These are phyloP conservation scores for Acanthococcus lagerstroemiae DNA, from an alignment of 2,888 invertebrate genomes.

Conservation along the genomic window DNA sequence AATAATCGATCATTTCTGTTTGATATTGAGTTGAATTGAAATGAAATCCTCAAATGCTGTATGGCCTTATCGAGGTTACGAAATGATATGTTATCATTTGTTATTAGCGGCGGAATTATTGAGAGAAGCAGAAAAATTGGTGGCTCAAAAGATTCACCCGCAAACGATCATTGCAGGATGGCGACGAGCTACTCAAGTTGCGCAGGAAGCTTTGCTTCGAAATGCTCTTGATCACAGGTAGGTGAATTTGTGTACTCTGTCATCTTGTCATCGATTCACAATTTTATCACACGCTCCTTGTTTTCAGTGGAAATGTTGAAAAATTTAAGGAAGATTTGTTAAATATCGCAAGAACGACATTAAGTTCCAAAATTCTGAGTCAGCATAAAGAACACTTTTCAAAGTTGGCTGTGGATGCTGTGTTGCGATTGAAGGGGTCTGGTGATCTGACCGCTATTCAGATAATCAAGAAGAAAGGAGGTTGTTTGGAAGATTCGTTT, in stretches of 20 bases:
- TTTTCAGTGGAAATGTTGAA: constrained; percentile 53
- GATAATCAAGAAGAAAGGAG: constrained; percentile 84
- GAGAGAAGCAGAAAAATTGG: constrained; percentile 86
- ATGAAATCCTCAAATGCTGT: neutral
- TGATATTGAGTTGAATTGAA: neutral
- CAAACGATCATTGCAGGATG: constrained; percentile 96
- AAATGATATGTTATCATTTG: neutral
- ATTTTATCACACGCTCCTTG: neutral
- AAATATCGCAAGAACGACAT: constrained; percentile 94
- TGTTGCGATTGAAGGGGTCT: constrained; percentile 86
- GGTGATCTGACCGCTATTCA: constrained; percentile 93
- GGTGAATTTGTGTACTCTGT: neutral
- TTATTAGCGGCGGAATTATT: constrained; percentile 77
- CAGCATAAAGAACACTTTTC: constrained; percentile 97
- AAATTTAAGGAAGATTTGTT: constrained; percentile 78
- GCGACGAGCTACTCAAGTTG: constrained; percentile 76
- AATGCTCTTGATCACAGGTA: constrained; percentile 70
- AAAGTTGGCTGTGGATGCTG: constrained; percentile 90
- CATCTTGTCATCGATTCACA: neutral
- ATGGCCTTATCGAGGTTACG: neutral
- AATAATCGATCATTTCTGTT: neutral
- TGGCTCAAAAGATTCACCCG: constrained; percentile 91
- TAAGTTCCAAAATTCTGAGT: constrained; percentile 94
- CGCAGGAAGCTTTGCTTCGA: constrained; percentile 67
- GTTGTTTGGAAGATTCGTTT: constrained; percentile 86